Evolutionary conservation across 1,140 invertebrate species (phyloP).

Genomic region (Phymorhynchus buccinoides): DNA sequence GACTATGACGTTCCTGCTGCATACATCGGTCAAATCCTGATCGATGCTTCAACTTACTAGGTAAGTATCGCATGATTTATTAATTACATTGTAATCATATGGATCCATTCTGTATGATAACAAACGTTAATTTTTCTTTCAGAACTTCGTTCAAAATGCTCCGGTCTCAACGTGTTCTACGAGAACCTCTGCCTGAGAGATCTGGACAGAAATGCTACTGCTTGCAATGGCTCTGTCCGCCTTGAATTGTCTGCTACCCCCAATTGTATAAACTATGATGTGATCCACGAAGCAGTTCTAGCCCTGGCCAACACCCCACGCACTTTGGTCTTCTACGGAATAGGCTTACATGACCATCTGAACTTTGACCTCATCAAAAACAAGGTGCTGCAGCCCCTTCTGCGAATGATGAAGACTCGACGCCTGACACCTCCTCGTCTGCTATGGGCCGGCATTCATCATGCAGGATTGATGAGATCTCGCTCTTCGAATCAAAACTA

Average conservation of each 20-base stretch:
- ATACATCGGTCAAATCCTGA: too few relatives aligned
- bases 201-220: not conserved
- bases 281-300: not conserved
- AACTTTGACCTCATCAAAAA: not conserved
- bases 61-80: too few relatives aligned
- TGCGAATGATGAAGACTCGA: not conserved
- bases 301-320: not conserved
- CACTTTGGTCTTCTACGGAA: not conserved
- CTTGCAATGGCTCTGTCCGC: not conserved
- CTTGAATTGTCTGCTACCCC: not conserved
- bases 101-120: too few relatives aligned
- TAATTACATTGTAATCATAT: too few relatives aligned
- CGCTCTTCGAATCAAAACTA: not conserved
- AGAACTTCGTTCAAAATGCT: not conserved
- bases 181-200: not conserved
- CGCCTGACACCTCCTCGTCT: not conserved
- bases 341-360: not conserved
- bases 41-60: too few relatives aligned
- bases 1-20: too few relatives aligned
- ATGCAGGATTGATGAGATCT: not conserved
- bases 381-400: not conserved
- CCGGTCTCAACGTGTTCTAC: slow-evolving; percentile 2
- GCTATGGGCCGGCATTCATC: not conserved
- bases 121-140: too few relatives aligned
- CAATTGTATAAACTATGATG: not conserved